phyloP scores from a whole-genome alignment of 2,888 invertebrate genomes.

The Agrilus mali region DNA sequence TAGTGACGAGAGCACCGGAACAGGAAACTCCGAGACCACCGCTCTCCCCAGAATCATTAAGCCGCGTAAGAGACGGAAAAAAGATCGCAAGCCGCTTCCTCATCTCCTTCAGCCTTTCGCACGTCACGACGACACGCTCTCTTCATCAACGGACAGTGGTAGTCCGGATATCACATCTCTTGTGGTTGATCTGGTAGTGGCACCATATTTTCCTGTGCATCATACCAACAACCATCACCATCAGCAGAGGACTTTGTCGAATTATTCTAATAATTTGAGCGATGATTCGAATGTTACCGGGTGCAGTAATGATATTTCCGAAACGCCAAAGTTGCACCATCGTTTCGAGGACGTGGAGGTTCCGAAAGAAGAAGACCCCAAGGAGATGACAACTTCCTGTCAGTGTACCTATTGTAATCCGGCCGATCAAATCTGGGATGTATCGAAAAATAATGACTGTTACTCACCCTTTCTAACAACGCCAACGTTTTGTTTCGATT shows the following conservation, averaged over 20 bases:
- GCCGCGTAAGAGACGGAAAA: conserved; percentile 79
- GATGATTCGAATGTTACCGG: conserved; percentile 8
- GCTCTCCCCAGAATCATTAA: conserved; percentile 73
- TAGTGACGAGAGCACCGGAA: conserved; percentile 64
- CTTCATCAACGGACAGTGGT: conserved; percentile 25
- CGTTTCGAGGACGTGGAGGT: conserved; percentile 33
- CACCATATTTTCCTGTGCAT: no score
- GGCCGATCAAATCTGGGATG: conserved; percentile 62
- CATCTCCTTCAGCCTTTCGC: conserved; percentile 21
- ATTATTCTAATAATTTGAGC: conserved; percentile 4
- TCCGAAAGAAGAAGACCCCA: conserved; percentile 25
- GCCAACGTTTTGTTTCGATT: conserved; percentile 18
- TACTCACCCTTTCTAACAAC: conserved; percentile 41
- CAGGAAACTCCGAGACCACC: conserved; percentile 55
- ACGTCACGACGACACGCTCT: conserved; percentile 17
- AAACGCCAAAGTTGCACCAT: conserved; percentile 32
- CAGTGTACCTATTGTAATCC: conserved; percentile 69
- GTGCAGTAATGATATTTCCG: conserved; percentile 9
- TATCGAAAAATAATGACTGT: conserved; percentile 40
- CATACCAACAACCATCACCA: conserved; percentile 6
- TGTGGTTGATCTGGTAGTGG: no score
- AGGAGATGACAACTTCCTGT: conserved; percentile 39
- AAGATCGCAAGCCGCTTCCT: conserved; percentile 67
- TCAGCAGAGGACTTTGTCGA: conserved; percentile 1
- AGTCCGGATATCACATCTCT: conserved; percentile 21